Conservation (phyloP, 2,113 vertebrate genomes). For the Cyprinodon brontotheroides region DNA sequence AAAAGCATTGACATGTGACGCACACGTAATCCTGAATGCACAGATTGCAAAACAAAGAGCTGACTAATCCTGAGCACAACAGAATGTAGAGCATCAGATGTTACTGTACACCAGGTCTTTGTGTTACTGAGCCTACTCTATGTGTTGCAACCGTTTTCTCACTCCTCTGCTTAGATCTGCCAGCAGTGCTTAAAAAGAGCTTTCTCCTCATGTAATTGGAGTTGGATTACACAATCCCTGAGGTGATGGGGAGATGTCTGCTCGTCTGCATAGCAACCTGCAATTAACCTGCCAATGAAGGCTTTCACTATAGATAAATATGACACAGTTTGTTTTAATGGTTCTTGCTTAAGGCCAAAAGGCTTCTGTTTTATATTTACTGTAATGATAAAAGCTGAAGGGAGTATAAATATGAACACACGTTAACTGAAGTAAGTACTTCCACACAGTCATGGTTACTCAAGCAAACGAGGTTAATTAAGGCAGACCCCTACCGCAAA, state of each 20-base stretch:
- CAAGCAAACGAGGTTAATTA: constrained; percentile 66
- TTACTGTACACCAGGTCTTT: constrained; percentile 34
- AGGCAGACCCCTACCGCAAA: constrained; percentile 8
- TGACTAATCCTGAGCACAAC: constrained; percentile 36
- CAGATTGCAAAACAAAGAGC: constrained; percentile 46
- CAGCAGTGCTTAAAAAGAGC: constrained; percentile 15
- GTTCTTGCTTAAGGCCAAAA: constrained; percentile 14
- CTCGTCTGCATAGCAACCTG: constrained; percentile 20
- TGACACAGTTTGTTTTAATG: constrained; percentile 30
- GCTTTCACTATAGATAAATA: constrained; percentile 30
- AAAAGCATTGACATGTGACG: constrained; percentile 19
- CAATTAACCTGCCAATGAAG: constrained; percentile 56
- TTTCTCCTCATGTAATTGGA: constrained; percentile 38
- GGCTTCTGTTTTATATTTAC: not conserved
- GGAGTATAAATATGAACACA: not conserved
- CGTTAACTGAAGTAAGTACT: not conserved
- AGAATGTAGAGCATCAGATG: constrained; percentile 39
- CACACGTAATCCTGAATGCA: constrained; percentile 31
- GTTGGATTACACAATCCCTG: constrained; percentile 4
- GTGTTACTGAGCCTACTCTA: constrained; percentile 35
- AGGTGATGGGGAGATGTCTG: constrained; percentile 19
- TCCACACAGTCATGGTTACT: constrained; percentile 33
- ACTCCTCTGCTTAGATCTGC: constrained; percentile 3
- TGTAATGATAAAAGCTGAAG: not conserved
- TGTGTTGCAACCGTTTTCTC: constrained; percentile 23